A percentile compares a stretch with the other conserved stretches of the same genome.
phyloP scores from a whole-genome alignment of 2,888 invertebrate genomes.

The Hymenopus coronatus region DNA sequence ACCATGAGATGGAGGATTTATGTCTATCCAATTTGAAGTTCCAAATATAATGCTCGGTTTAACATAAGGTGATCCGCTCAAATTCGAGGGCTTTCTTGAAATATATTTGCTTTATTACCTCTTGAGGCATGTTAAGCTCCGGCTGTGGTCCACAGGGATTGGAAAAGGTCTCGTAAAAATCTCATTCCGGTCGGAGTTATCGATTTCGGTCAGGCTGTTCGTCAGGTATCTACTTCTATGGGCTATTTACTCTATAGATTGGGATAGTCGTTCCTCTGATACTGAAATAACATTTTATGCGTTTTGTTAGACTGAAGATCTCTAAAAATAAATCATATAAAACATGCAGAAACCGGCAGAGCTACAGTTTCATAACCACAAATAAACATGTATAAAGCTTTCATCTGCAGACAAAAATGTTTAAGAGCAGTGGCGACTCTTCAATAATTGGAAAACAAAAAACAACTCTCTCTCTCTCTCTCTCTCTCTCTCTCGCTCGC shows the following conservation, averaged over 20 bases:
- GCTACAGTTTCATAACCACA: too few relatives aligned
- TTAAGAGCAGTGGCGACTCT: too few relatives aligned
- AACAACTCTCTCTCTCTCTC: too few relatives aligned
- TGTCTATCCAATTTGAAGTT: background rate
- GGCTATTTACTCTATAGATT: background rate
- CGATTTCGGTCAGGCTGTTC: background rate
- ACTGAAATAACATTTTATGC: background rate
- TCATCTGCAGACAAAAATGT: too few relatives aligned
- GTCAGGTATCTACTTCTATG: background rate
- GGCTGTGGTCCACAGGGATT: background rate
- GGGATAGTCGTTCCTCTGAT: background rate
- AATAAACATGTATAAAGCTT: too few relatives aligned
- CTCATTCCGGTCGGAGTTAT: background rate
- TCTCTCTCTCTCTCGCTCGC: too few relatives aligned
- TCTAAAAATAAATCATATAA: too few relatives aligned
- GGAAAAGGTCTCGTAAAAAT: background rate
- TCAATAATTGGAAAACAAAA: too few relatives aligned
- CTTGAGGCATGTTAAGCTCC: background rate
- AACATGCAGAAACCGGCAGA: too few relatives aligned
- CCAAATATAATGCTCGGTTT: background rate
- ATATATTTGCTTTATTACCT: background rate
- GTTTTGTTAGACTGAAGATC: background rate
- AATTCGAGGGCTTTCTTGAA: background rate
- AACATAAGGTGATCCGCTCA: background rate
- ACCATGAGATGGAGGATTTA: too few relatives aligned